Evolutionary conservation across 1,140 invertebrate genomes (phyloP), one percentile per base, ranked within the genome.

Genomic region (Bicyclus anynana): DNA sequence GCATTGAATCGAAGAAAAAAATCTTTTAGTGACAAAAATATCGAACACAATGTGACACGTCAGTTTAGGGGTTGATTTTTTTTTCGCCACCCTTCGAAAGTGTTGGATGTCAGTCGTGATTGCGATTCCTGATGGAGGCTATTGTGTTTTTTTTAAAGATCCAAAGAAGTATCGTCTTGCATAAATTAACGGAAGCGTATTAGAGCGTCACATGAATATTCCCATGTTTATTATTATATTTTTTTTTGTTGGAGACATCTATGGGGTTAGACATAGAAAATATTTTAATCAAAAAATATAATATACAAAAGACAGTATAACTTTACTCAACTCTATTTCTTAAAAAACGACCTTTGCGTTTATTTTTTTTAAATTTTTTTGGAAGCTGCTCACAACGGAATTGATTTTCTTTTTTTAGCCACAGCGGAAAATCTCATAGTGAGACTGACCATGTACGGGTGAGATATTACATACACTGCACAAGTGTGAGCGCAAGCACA

Each of bases 21-120:
- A 70, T 72, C 77, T 79, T 77, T 74, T 78, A 86, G 81, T 84
- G 81, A 84, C 81, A 86, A 80, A 86, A 84, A 77, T 85, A 81
- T 70, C 70, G 69, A 69, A 60, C 66, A 85, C 83, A 85, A 86
- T 79, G 67, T 80, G 79, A 83, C 79, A 84, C 67, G 74, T 85
- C 83, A 84, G 74, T 72, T 82, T 82, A 68, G 83, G n/a, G 84
- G 80, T 79, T 80, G 80, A 68, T 62, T 66, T 74, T 67, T 74
- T 67, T 72, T 65, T 60, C 50, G 29, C 16, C 48, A 67, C 78
- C 80, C 81, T 68, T 66, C 63, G 57, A 65, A 75, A 79, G 81
- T 84, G 76, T 83, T 81, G 71, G 77, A 75, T 88, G 83, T 79
- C 81, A 84, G 59, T 70, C 60, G 62, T 61, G 74, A 78, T 84